These are phyloP conservation scores for Sanderia malayensis DNA, from an alignment of 30 jellyfish, hydroid and myxozoan species.

Conservation along the genomic window DNA sequence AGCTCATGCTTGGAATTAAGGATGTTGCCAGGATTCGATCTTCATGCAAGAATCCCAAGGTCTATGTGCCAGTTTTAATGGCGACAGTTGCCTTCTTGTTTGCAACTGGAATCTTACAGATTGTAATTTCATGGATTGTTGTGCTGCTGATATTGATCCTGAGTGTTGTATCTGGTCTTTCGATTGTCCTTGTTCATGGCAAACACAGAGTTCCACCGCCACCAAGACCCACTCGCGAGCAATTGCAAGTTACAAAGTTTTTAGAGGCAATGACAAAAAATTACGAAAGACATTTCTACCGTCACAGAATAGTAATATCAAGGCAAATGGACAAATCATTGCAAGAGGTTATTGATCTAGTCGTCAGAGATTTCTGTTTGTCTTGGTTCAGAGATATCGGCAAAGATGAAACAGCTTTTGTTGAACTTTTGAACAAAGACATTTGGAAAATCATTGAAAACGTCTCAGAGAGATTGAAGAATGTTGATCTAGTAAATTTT, in stretches of 20 bases:
- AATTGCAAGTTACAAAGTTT: slow-evolving; percentile 54
- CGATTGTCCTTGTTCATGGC: slow-evolving; percentile 89
- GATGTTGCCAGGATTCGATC: neutral
- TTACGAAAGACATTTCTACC: slow-evolving; percentile 80
- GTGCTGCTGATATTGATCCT: slow-evolving; percentile 37
- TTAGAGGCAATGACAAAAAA: slow-evolving; percentile 70
- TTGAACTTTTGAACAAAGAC: slow-evolving; percentile 89
- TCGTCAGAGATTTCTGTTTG: slow-evolving; percentile 83
- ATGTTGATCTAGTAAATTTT: slow-evolving; percentile 87
- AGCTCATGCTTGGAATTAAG: neutral
- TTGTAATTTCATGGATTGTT: slow-evolving; percentile 58
- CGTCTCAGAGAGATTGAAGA: slow-evolving; percentile 63
- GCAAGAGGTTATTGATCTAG: slow-evolving; percentile 88
- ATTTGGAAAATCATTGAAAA: slow-evolving; percentile 89
- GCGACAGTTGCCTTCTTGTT: slow-evolving; percentile 20
- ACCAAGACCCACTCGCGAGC: slow-evolving; percentile 74
- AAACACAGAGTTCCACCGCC: slow-evolving; percentile 93
- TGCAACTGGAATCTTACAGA: slow-evolving; percentile 70
- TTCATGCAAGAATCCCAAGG: slow-evolving; percentile 34
- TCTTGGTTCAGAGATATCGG: slow-evolving; percentile 97
- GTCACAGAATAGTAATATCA: slow-evolving; percentile 68
- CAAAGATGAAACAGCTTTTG: slow-evolving; percentile 97
- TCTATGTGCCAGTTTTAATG: slow-evolving; percentile 36
- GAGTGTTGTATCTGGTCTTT: slow-evolving; percentile 84
- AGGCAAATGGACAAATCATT: slow-evolving; percentile 80